Evolutionary conservation across 2,888 invertebrate species (phyloP).

Genomic region (Chrysolina americana): DNA sequence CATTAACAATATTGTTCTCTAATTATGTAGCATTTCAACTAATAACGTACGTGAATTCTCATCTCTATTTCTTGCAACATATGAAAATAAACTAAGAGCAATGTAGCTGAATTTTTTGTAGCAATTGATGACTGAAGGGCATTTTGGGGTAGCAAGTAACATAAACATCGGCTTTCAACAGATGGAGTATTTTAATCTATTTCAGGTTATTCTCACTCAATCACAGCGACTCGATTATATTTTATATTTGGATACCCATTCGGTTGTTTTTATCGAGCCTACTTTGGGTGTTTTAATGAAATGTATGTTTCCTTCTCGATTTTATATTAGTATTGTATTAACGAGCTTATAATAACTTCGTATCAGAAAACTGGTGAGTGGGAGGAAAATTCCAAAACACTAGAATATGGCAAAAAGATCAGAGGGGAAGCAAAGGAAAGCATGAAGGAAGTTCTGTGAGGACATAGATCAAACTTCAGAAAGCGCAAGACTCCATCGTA

Average conservation of each 20-base stretch:
- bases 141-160: constrained; percentile 14
- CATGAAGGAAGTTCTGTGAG: too few species aligned
- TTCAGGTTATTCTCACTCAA: constrained; percentile 9
- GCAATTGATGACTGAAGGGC: constrained; percentile 24
- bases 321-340: too few species aligned
- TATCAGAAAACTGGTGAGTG: too few species aligned
- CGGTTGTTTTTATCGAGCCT: neutral
- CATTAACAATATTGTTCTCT: constrained; percentile 5
- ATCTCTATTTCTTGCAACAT: constrained; percentile 27
- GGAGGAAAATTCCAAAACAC: too few species aligned
- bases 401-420: too few species aligned
- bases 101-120: constrained; percentile 22
- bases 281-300: too few species aligned
- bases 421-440: too few species aligned
- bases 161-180: constrained; percentile 13
- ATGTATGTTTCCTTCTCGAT: too few species aligned
- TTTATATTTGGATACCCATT: neutral
- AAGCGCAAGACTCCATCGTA: too few species aligned
- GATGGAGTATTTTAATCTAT: constrained; percentile 18
- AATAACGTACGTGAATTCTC: constrained; percentile 21
- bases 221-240: neutral
- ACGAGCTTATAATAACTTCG: too few species aligned
- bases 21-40: constrained; percentile 25
- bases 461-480: too few species aligned
- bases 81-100: constrained; percentile 32